Evolutionary conservation across 1,140 invertebrate genomes (phyloP).

Genomic region (Andrena cerasifolii): DNA sequence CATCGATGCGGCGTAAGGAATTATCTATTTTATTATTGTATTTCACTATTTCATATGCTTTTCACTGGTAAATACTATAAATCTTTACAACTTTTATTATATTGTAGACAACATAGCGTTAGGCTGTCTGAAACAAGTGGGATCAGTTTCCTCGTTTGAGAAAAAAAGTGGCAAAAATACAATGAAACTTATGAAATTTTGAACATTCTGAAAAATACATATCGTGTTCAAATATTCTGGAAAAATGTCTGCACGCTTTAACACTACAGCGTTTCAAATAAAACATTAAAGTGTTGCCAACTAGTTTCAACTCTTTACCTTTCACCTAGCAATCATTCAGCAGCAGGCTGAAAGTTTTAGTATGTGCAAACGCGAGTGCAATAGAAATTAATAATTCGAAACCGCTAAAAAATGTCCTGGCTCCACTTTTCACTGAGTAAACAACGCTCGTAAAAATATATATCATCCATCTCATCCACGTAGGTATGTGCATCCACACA

Average conservation of each 20-base stretch:
- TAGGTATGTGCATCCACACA: too few relatives aligned
- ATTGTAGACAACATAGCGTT: too few relatives aligned
- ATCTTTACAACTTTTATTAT: too few relatives aligned
- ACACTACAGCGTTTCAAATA: background rate
- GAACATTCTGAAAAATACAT: background rate
- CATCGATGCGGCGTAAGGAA: too few relatives aligned
- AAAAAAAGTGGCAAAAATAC: too few relatives aligned
- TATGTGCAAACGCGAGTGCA: slow-evolving; percentile 8
- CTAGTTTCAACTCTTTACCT: background rate
- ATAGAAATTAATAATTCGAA: slow-evolving; percentile 12
- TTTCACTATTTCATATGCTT: too few relatives aligned
- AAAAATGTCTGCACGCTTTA: background rate
- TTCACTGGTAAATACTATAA: too few relatives aligned
- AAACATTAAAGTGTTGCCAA: background rate
- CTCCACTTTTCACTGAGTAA: background rate
- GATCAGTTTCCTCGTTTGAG: too few relatives aligned
- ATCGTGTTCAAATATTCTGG: background rate
- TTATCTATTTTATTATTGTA: too few relatives aligned
- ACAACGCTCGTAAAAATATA: background rate
- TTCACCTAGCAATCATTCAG: background rate
- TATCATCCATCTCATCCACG: too few relatives aligned
- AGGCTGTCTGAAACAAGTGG: too few relatives aligned
- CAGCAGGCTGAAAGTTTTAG: background rate
- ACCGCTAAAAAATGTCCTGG: background rate
- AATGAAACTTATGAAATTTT: background rate